Conservation (phyloP, 2,113 vertebrate species). For the Hypanus sabinus region DNA sequence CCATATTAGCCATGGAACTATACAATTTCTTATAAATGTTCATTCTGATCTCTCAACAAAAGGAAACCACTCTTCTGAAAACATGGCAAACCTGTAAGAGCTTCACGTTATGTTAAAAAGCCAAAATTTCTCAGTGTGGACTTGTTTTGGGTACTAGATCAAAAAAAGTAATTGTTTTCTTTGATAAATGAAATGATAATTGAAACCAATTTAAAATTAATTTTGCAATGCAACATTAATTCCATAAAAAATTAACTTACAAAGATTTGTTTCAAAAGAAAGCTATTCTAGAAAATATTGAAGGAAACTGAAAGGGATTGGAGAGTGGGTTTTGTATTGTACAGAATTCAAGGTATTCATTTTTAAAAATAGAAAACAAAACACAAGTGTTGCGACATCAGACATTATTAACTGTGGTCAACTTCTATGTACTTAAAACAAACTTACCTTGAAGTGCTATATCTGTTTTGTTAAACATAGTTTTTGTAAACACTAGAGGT, state of each 20-base stretch:
- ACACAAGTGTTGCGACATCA: not conserved
- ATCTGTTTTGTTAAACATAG: constrained; percentile 71
- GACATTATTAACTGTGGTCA: not conserved
- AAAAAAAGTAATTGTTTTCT: not conserved
- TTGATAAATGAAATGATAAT: not conserved
- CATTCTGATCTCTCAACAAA: not conserved
- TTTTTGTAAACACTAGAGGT: constrained; percentile 67
- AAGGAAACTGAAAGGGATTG: not conserved
- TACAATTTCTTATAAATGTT: not conserved
- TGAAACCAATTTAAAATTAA: not conserved
- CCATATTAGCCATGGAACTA: too few species aligned
- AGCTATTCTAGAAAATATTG: not conserved
- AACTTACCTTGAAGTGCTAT: constrained; percentile 68
- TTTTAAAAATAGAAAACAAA: not conserved
- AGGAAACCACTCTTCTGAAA: not conserved
- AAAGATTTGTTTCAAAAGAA: not conserved
- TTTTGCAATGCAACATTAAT: too few species aligned
- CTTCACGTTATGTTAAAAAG: not conserved
- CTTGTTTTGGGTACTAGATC: not conserved
- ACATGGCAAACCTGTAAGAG: not conserved
- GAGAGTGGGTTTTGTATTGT: not conserved
- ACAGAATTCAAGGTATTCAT: not conserved
- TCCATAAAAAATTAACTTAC: too few species aligned
- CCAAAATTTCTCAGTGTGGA: not conserved
- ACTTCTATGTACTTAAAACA: not conserved